Base-by-base conservation (phyloP, 2,797 vertebrate species). In the Esox lucius region DNA sequence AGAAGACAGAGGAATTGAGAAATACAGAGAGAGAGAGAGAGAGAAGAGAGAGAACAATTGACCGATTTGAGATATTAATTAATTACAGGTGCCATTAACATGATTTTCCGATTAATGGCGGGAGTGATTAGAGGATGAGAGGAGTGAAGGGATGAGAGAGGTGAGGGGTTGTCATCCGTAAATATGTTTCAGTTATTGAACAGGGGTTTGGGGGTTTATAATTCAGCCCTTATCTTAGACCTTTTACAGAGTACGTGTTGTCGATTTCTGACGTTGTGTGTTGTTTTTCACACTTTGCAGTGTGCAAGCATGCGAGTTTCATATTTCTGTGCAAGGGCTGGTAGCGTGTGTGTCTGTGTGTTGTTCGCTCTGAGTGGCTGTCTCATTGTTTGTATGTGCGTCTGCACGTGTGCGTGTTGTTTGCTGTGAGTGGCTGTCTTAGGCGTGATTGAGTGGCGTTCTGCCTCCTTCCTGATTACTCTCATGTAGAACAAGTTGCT, bases 401-500 rank as follows among this genome's bases (percentile, higher is more conserved):
- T n/a, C n/a, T 78, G 77, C 59, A 53, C 75, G 67, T 73, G 70
- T 33, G 16, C 73, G 74, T 73, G 74, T 67, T 35, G 65, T 28
- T 76, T 78, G 59, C 17, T 78, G 79, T 78, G 85, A 92, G 94
- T 90, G 81, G 89, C 91, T 93, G 91, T 89, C 87, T 88, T 67
- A 78, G 83, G 91, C 91, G 92, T 95, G 95, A 95, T 95, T 93
- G 94, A 96, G 94, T 93, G 94, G 92, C 95, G 93, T 87, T 95
- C 92, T 88, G 92, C 87, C 94, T 93, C 94, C 94, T 93, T 94
- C 95, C 95, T 95, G 96, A 97, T 96, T 95, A 95, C 94, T 93
- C 95, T 96, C 95, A 94, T 97, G 96, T 98, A 95, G 94, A 97
- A 96, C 95, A 96, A 96, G 95, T 95, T 90, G 92, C 89, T 97